phyloP scores from a whole-genome alignment of 2,113 vertebrate genomes.

The Mesitornis unicolor region DNA sequence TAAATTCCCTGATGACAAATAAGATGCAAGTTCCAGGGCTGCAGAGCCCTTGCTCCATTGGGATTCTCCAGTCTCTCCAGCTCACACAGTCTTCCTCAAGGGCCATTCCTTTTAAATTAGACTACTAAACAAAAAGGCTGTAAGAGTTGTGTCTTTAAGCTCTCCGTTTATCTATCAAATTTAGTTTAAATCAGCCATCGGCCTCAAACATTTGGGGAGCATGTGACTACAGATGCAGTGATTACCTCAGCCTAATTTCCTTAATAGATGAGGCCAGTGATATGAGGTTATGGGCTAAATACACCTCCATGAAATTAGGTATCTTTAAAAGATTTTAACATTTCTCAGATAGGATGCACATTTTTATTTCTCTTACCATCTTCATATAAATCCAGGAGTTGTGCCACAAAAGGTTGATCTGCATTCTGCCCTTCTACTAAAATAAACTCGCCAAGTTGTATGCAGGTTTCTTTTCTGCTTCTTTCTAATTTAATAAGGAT shows the following conservation, averaged over 20 bases:
- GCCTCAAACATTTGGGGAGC: not conserved
- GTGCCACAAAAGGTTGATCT: slow-evolving; percentile 84
- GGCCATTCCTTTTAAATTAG: not conserved
- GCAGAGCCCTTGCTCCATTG: not conserved
- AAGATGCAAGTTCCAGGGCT: not conserved
- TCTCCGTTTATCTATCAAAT: not conserved
- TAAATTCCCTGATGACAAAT: not conserved
- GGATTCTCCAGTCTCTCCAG: not conserved
- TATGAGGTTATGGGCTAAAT: not conserved
- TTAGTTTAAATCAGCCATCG: not conserved
- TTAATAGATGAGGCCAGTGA: not conserved
- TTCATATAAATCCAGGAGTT: slow-evolving; percentile 80
- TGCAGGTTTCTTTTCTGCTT: slow-evolving; percentile 16
- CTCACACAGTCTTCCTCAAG: not conserved
- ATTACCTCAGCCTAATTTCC: not conserved
- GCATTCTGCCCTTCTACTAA: slow-evolving; percentile 84
- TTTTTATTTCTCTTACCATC: slow-evolving; percentile 79
- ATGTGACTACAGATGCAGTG: not conserved
- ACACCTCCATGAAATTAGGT: not conserved
- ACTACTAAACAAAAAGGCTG: not conserved
- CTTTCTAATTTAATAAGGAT: slow-evolving; percentile 74
- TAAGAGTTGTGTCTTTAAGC: not conserved
- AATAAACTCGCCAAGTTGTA: slow-evolving; percentile 82
- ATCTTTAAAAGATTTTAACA: not conserved
- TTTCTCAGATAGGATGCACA: not conserved